Conservation (phyloP, 1,140 invertebrate genomes). For the Potamilus streckersoni region DNA sequence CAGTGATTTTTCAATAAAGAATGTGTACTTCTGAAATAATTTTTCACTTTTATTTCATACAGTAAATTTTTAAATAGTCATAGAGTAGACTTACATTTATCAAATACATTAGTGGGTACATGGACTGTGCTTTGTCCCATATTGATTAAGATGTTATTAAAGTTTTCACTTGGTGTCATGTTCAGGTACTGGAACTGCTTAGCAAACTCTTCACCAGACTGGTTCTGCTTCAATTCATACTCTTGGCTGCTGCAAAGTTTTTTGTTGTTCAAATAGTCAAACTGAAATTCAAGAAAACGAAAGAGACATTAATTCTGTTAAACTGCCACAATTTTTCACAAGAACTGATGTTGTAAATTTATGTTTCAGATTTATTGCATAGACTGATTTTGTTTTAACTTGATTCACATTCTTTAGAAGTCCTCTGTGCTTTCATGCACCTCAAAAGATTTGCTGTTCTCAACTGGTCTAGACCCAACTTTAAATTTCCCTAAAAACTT, state of each 20-base stretch:
- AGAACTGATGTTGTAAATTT: no score
- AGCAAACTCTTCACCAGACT: slow-evolving; percentile 2
- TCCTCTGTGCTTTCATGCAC: no score
- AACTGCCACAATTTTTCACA: no score
- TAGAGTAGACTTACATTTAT: slow-evolving; percentile 77
- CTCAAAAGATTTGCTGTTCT: no score
- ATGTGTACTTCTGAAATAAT: no score
- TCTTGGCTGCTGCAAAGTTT: slow-evolving; percentile 48
- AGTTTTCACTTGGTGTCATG: slow-evolving; percentile 76
- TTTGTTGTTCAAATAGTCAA: slow-evolving; percentile 64
- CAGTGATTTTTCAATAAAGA: no score
- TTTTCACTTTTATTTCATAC: background rate
- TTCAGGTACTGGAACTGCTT: background rate
- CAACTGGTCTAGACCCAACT: no score
- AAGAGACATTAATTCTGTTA: no score
- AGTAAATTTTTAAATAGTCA: background rate
- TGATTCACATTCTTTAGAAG: no score
- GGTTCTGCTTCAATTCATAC: background rate
- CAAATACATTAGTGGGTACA: slow-evolving; percentile 93
- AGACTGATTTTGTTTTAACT: no score
- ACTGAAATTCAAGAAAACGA: slow-evolving; percentile 19
- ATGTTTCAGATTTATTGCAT: no score
- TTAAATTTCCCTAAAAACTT: no score
- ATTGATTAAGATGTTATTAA: slow-evolving; percentile 84
- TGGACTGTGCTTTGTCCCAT: slow-evolving; percentile 92